Percentiles rank a stretch among this genome's conserved stretches.
Evolutionary conservation across 1,140 invertebrate genomes (phyloP).

Genomic region (Steinernema feltiae): DNA sequence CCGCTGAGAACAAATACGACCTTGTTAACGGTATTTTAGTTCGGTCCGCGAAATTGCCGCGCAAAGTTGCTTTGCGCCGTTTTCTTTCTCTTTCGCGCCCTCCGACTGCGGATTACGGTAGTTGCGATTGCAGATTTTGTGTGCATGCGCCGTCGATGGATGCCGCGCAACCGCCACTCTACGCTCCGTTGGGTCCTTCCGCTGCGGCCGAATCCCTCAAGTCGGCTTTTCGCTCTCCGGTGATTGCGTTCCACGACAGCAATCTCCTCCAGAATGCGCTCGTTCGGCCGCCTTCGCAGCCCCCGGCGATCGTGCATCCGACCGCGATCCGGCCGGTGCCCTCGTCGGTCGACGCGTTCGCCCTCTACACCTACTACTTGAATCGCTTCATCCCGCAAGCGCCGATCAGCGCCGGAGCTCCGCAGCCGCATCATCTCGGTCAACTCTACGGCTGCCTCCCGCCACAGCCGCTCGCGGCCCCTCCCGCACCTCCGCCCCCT

Average conservation of each 20-base stretch:
- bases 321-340: conserved; percentile 22
- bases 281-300: neutral
- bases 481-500: neutral
- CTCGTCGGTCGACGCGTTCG: conserved; percentile 14
- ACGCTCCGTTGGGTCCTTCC: neutral
- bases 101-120: neutral
- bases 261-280: neutral
- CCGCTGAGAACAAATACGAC: conserved; percentile 7
- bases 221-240: neutral
- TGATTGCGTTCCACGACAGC: neutral
- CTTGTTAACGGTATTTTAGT: conserved; percentile 11
- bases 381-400: neutral
- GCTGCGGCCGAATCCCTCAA: neutral
- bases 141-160: conserved; percentile 3
- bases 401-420: neutral
- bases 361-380: conserved; percentile 16
- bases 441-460: neutral
- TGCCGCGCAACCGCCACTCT: neutral
- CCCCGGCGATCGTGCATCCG: conserved; percentile 24
- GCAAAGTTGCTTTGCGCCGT: conserved; percentile 14
- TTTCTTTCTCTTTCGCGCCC: neutral
- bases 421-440: neutral
- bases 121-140: neutral
- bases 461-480: neutral
- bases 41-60: conserved; percentile 5